Base-by-base conservation (phyloP, 2,888 invertebrate species). In the Hypsopygia costalis region DNA sequence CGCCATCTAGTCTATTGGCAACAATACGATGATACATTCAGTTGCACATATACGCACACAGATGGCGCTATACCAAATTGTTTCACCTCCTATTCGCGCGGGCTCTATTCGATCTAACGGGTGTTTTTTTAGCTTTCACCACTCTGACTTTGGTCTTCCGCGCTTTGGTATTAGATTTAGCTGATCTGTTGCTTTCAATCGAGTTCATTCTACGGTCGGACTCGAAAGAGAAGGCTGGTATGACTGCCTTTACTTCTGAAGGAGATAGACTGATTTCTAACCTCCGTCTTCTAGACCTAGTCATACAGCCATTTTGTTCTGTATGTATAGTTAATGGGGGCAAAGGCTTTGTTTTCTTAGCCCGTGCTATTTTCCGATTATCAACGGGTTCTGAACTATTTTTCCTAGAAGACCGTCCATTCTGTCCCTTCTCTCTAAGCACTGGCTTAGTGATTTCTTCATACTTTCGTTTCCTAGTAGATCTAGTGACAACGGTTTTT, bases 381-480 rank as follows among this genome's bases (percentile, higher is more conserved):
- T 16, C 16, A 16, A 44, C 56, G 0, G 49, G 58, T 0, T 62
- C 61, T 0, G 40, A 44, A 43, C 64, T 69, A 1, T 49, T 56
- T 31, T 76, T 78, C 1, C 52, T 59, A 0, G 74, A 67, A 0
- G 72, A 50, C 1, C 77, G 55, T 0, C 81, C 76, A 36, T 85
- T 87, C 36, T 88, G 87, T 0, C 81, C 83, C 35, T 86, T 87
- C 40, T 88, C 87, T n/a, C 87, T 62, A 0, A 88, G 49, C 0
- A 86, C 82, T 0, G 85, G 83, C 42, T 81, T 87, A 0, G 62
- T 56, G 0, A 60, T 56, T 16, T 86, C 85, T 6, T 83, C 82
- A 37, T 71, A 62, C 9, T 68, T 73, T 11, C 87, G 52, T 46
- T 88, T 88, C 1, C 87, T 57, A 0, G 83, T 85, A 2, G 52